Evolutionary conservation across 2,797 vertebrate species (phyloP), one percentile per base, ranked within the genome.

Genomic region (Emydoidea blandingii): DNA sequence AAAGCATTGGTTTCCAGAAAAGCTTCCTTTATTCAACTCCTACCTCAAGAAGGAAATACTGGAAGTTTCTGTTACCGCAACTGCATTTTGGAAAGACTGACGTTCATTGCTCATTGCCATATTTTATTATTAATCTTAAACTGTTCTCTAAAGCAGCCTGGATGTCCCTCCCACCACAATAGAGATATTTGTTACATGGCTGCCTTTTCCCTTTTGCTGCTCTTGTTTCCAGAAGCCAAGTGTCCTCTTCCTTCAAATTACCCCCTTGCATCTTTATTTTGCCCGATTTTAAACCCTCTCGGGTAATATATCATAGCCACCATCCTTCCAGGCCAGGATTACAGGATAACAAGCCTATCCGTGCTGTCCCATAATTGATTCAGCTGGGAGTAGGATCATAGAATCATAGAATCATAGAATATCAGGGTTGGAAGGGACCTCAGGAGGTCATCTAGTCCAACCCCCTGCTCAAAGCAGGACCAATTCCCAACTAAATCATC

Each of bases 351-450:
- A 68, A 15, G 57, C 56, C 34, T 86, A 92, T 25, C 7, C 0
- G 90, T 95, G 95, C 89, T 91, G 92, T 85, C 88, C 88, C 50
- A 81, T 15, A 1, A 0, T 82, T n/a, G 8, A 79, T 49, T 49
- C 25, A 2, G 5, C 18, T 53, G 9, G 0, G 23, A 3, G 2
- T 21, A 82, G 34, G 41, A 79, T 29, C 44, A 44, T 44, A 44
- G 44, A 44, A 44, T 29, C 44, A 44, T 44, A 44, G 44, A 44
- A 44, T 7, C 44, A 7, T 44, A 44, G 44, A 44, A 44, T 44
- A 44, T 44, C 6, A 44, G 44, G 6, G 44, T 44, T 44, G 44
- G 44, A 44, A 44, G 44, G 44, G 44, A 44, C 44, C 44, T 44
- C 44, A 44, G 44, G 44, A 44, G 44, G 44, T 44, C 44, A 44